A percentile compares a stretch with the other conserved stretches of the same genome.
phyloP scores from a whole-genome alignment of 2,888 invertebrate genomes.

The Bibio marci region DNA sequence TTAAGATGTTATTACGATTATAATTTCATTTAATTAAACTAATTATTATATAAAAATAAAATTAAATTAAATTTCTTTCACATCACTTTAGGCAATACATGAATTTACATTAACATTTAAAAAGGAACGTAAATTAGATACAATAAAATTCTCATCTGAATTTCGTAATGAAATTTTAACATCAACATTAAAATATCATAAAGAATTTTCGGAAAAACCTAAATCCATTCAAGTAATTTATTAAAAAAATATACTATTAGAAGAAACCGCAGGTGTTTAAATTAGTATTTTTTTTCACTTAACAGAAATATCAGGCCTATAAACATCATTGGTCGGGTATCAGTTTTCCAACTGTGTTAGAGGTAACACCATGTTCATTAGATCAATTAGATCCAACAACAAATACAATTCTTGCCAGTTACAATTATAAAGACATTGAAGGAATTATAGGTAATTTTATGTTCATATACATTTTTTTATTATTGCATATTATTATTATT shows the following conservation, averaged over 20 bases:
- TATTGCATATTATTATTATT: too few relatives aligned
- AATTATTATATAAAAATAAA: too few relatives aligned
- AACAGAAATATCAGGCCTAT: constrained; percentile 69
- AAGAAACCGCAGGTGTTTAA: too few relatives aligned
- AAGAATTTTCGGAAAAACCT: constrained; percentile 63
- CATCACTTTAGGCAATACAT: constrained; percentile 29
- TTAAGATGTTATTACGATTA: too few relatives aligned
- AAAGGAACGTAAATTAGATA: constrained; percentile 79
- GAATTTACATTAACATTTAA: constrained; percentile 73
- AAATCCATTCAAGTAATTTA: constrained; percentile 54
- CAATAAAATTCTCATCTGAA: constrained; percentile 93
- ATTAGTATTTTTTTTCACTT: background rate
- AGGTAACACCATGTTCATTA: constrained; percentile 81
- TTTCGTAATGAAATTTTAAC: constrained; percentile 83
- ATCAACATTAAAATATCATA: constrained; percentile 68
- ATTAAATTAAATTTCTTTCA: too few relatives aligned
- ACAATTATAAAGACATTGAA: constrained; percentile 73
- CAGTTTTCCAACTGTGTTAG: constrained; percentile 68
- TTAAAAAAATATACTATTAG: background rate
- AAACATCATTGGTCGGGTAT: constrained; percentile 97
- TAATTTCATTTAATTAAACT: too few relatives aligned
- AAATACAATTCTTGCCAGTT: constrained; percentile 63
- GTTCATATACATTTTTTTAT: too few relatives aligned
- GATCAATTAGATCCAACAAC: constrained; percentile 84
- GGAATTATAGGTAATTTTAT: constrained; percentile 44